Evolutionary conservation across 2,797 vertebrate genomes (phyloP).

Genomic region (Nyctalus aviator): DNA sequence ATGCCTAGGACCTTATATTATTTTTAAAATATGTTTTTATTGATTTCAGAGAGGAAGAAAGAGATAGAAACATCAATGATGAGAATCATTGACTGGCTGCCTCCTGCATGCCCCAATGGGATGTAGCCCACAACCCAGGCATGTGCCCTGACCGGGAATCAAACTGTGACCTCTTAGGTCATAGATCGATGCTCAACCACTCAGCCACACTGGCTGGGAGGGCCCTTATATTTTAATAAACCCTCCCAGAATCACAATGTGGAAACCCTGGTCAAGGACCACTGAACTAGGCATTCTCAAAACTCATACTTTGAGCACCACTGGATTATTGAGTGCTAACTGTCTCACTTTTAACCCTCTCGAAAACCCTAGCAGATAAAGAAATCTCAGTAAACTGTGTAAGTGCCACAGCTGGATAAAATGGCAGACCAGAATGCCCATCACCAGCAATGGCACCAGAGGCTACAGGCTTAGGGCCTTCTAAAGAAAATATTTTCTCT

Average conservation of each 20-base stretch:
- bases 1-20: not conserved
- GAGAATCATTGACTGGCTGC: too few species aligned
- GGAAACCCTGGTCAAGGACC: not conserved
- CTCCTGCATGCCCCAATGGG: too few species aligned
- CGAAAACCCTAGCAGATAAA: not conserved
- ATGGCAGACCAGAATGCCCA: not conserved
- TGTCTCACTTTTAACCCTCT: not conserved
- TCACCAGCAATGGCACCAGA: not conserved
- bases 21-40: too few species aligned
- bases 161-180: too few species aligned
- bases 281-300: not conserved
- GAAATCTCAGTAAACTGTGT: not conserved
- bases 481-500: not conserved
- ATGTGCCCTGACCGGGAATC: too few species aligned
- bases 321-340: not conserved
- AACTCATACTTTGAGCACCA: accelerated
- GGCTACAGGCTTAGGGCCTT: not conserved
- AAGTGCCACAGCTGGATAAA: not conserved
- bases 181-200: too few species aligned
- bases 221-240: conserved; percentile 22
- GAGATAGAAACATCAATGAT: too few species aligned
- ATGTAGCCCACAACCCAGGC: too few species aligned
- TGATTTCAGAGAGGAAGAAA: too few species aligned
- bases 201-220: not conserved
- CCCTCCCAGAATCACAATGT: not conserved